Base-by-base conservation (phyloP, 2,888 invertebrate species). In the Pinctada fucata region DNA sequence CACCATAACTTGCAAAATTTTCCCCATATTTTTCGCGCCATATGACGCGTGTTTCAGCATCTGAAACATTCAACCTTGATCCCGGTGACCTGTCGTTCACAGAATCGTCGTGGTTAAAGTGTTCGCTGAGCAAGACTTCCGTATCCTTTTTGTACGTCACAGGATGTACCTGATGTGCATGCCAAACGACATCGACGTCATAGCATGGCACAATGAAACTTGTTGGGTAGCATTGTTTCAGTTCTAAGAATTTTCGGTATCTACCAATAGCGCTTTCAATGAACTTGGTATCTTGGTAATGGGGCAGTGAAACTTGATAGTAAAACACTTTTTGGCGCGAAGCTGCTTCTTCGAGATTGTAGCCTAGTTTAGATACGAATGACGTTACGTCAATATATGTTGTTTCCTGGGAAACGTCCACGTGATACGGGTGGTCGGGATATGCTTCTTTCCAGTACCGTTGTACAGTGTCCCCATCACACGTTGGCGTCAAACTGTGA, bases 101-200 rank as follows among this genome's bases (percentile, higher is more conserved):
- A 6, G 91, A 89, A 84, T 93, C 93, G 85, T 93, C 93, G 85
- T 93, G 93, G 80, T 93, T 93, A 79, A 93, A 90, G 65, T 93
- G 82, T 63, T 89, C 85, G 47, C 88, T 88, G 2, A 87, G 79
- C 4, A 88, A 58, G 3, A 49, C 65, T 64, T 83, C 82, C 69
- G 85, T 88, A 50, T 91, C 90, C 49, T 82, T 72, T 73, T 86
- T 86, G 80, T 92, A 92, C 4, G 78, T 81, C 5, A 76, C 10
- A 0, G 92, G 91, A 75, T 90, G 88, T 31, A 93, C 90, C 88
- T 93, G 93, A 86, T 93, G 93, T 0, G 93, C 89, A 84, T 93
- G 93, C 93, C 93, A 93, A 49, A 93, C 89, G 49, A 93, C 85
- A 80, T 93, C 93, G 79, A 93, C 93, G 84, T 93, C 93, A 85